phyloP scores from a whole-genome alignment of 2,797 vertebrate genomes.

The Acrossocheilus fasciatus region DNA sequence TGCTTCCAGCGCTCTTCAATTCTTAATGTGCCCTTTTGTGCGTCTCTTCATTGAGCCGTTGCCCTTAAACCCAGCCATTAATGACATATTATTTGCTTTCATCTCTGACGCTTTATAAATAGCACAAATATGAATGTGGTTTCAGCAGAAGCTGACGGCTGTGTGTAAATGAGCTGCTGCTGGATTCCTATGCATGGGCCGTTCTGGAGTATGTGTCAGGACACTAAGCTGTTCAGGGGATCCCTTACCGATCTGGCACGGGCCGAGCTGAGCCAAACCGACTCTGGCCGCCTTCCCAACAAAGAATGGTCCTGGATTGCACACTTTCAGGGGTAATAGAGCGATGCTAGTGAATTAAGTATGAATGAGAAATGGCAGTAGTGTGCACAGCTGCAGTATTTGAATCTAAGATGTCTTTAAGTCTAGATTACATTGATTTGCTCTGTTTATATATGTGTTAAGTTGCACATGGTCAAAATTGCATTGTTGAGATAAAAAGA shows the following conservation, averaged over 20 bases:
- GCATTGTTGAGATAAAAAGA: too few species aligned
- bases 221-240: background rate
- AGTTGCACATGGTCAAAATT: too few species aligned
- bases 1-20: conserved; percentile 66
- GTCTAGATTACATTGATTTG: background rate
- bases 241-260: background rate
- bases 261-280: background rate
- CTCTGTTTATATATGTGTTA: too few species aligned
- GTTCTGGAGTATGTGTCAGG: background rate
- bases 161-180: conserved; percentile 48
- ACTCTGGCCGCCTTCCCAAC: background rate
- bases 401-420: background rate
- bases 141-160: conserved; percentile 65
- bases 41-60: conserved; percentile 63
- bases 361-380: background rate
- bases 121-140: conserved; percentile 50
- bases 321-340: too few species aligned
- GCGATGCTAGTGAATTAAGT: background rate
- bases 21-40: conserved; percentile 75
- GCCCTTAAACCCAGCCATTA: conserved; percentile 66
- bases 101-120: conserved; percentile 47
- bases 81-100: conserved; percentile 60
- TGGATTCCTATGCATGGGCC: background rate
- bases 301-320: background rate
- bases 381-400: too few species aligned